Evolutionary conservation across 2,113 vertebrate genomes (phyloP).

Genomic region (Brienomyrus longianalis): DNA sequence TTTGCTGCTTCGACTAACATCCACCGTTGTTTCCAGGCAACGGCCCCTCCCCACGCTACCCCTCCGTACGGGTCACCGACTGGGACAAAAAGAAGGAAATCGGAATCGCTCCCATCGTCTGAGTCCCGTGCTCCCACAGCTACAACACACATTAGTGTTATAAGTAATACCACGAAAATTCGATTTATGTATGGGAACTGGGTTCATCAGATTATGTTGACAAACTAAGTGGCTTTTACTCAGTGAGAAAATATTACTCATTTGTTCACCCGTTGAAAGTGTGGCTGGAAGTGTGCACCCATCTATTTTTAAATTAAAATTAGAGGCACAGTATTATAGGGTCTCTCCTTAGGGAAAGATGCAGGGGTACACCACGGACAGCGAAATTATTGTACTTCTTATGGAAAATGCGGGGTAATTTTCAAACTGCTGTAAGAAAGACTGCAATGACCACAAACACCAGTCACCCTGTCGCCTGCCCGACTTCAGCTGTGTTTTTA

Average conservation of each 20-base stretch:
- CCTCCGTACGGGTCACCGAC: constrained; percentile 38
- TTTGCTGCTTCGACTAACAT: constrained; percentile 36
- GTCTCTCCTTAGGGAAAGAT: background rate
- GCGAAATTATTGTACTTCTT: background rate
- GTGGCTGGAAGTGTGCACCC: background rate
- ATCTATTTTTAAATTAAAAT: background rate
- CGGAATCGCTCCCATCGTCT: background rate
- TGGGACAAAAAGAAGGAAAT: constrained; percentile 43
- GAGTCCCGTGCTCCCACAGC: too few species aligned
- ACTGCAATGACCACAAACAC: background rate
- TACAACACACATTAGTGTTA: background rate
- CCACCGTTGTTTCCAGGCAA: constrained; percentile 63
- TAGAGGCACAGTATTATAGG: background rate
- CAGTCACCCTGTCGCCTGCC: background rate
- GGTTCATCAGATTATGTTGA: background rate
- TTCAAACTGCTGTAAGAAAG: background rate
- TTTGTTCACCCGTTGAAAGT: background rate
- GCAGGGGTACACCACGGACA: background rate
- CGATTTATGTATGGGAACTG: background rate
- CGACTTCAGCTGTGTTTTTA: background rate
- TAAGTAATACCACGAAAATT: background rate
- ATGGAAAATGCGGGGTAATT: background rate
- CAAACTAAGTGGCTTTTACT: background rate
- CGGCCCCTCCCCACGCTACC: constrained; percentile 36
- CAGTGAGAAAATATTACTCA: background rate